These are phyloP conservation scores for Xyliphius kryptos DNA, from an alignment of 2,113 vertebrate genomes.

Conservation along the genomic window DNA sequence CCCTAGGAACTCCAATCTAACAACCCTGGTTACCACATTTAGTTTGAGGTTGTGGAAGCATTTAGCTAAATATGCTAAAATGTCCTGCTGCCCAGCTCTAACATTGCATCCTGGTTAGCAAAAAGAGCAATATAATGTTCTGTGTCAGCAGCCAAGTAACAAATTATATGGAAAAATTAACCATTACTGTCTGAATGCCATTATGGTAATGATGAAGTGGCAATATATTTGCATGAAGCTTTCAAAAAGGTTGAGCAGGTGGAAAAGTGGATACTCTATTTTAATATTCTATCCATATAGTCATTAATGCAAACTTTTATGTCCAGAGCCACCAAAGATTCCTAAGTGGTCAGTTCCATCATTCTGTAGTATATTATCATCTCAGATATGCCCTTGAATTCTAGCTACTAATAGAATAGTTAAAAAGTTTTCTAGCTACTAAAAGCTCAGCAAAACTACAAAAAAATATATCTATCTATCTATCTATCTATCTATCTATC, in stretches of 20 bases:
- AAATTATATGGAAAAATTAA: not conserved
- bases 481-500: too few relatives aligned
- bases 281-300: not conserved
- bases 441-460: too few relatives aligned
- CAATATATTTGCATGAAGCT: not conserved
- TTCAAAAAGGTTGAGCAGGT: conserved; percentile 1
- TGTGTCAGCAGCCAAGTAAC: not conserved
- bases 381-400: not conserved
- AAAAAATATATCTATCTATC: too few relatives aligned
- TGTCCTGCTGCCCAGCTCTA: not conserved
- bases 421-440: not conserved
- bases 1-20: not conserved
- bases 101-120: not conserved
- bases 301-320: not conserved
- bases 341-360: not conserved
- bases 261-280: not conserved
- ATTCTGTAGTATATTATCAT: not conserved
- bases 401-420: not conserved
- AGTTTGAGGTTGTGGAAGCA: not conserved
- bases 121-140: not conserved
- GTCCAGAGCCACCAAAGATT: not conserved
- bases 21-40: conserved; percentile 18
- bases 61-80: not conserved
- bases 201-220: conserved; percentile 3
- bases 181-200: conserved; percentile 6